Evolutionary conservation across 2,888 invertebrate species (phyloP), one percentile per base, ranked within the genome.

Genomic region (Ptilodon capucinus): DNA sequence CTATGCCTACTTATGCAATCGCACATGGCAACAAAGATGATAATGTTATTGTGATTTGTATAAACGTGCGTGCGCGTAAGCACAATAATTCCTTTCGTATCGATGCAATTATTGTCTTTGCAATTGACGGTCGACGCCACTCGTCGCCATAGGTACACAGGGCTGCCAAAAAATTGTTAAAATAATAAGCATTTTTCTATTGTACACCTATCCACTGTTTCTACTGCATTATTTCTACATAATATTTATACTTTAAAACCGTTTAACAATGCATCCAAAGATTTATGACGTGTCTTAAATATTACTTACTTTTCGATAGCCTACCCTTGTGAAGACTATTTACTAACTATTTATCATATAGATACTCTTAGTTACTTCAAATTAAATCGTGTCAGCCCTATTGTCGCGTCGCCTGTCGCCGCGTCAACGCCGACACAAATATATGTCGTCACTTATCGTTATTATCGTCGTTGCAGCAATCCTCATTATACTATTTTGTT

Each of bases 391-490:
- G 62, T 46, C 56, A 60, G 35, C 60, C 60, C 60, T 63, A 53
- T 39, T 39, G 16, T 51, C 5, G 35, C 47, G 30, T 45, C 48
- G 55, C 48, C 42, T 55, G 56, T 49, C 54, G 48, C 34, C 41
- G 43, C 51, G 59, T 60, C 68, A 49, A 43, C 46, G 46, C 28
- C 57, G 60, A 62, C 56, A 65, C 58, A 59, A 53, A 59, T 59
- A 57, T 57, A 55, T 61, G 64, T 60, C 60, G 60, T 42, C 49
- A 51, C 56, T 48, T 56, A 54, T 63, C 57, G 61, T 53, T 56
- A 55, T 49, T 44, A 46, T 51, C 44, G 46, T 30, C 44, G 40
- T 32, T 38, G 43, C 32, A 23, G 25, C 43, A 40, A 48, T 57
- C 59, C 47, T 57, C 56, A 57, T 57, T 65, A 56, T 46, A 44